Evolutionary conservation across 2,797 vertebrate genomes (phyloP).

Genomic region (Acanthornis magna): DNA sequence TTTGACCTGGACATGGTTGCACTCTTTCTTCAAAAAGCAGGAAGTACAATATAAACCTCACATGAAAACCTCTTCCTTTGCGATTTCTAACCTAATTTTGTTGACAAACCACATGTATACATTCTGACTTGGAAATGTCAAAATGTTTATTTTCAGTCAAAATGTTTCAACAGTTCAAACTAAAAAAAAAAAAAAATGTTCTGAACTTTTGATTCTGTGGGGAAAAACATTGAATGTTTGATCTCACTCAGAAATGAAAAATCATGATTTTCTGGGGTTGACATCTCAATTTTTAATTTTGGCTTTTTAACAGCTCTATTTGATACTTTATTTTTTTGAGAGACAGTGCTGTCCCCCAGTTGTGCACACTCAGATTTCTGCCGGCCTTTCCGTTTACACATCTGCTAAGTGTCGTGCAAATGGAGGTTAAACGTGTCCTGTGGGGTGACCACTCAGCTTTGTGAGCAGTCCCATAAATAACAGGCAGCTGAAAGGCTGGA

Average conservation of each 20-base stretch:
- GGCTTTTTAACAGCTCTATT: background rate
- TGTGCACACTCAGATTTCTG: background rate
- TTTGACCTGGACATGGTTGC: background rate
- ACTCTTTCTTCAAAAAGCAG: constrained; percentile 37
- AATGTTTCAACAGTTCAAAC: constrained; percentile 20
- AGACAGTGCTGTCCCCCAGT: background rate
- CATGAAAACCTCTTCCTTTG: constrained; percentile 47
- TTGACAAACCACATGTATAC: constrained; percentile 52
- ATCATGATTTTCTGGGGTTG: background rate
- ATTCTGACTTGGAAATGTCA: constrained; percentile 25
- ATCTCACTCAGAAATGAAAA: background rate
- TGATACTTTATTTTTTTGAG: background rate
- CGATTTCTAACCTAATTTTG: constrained; percentile 32
- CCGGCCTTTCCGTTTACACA: background rate
- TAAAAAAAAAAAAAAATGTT: background rate
- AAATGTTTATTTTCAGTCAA: constrained; percentile 51
- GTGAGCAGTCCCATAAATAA: background rate
- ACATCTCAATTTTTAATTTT: background rate
- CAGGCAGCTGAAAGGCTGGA: background rate
- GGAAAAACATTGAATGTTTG: background rate
- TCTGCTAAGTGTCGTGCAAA: background rate
- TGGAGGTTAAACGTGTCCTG: background rate
- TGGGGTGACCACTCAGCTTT: background rate
- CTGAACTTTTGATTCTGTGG: background rate
- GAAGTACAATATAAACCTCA: constrained; percentile 52